Conservation (phyloP, 2,113 vertebrate genomes). For the Ailurus styani region DNA sequence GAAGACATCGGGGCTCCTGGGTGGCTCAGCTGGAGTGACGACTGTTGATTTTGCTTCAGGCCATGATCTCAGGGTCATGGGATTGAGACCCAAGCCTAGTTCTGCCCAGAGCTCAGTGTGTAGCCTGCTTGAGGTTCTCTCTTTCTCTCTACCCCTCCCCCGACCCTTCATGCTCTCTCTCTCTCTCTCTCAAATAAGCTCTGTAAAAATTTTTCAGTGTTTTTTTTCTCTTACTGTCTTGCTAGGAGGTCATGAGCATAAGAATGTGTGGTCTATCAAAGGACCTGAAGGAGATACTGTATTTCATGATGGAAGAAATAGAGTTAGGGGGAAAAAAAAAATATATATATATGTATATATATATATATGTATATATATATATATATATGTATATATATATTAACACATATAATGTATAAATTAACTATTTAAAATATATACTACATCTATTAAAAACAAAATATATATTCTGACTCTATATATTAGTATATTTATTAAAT, state of each 20-base stretch:
- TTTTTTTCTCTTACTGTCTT: neutral
- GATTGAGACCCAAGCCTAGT: neutral
- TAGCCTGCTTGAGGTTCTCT: neutral
- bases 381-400: neutral
- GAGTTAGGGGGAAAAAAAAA: constrained; percentile 5
- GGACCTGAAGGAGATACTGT: neutral
- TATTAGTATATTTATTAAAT: neutral
- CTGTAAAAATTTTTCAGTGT: neutral
- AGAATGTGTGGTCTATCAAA: neutral
- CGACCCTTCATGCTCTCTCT: neutral
- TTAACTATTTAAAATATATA: neutral
- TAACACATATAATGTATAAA: neutral
- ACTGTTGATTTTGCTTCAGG: neutral
- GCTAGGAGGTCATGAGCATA: neutral
- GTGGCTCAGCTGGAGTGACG: neutral
- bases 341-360: neutral
- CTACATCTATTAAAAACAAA: neutral
- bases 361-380: neutral
- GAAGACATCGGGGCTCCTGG: neutral
- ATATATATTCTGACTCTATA: neutral
- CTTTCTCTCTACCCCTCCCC: neutral
- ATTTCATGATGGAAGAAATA: neutral
- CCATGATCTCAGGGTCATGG: neutral
- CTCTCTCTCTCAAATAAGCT: neutral
- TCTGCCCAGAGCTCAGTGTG: neutral